These are phyloP conservation scores for Lingula anatina DNA, from an alignment of 2,888 invertebrate genomes.

Conservation along the genomic window DNA sequence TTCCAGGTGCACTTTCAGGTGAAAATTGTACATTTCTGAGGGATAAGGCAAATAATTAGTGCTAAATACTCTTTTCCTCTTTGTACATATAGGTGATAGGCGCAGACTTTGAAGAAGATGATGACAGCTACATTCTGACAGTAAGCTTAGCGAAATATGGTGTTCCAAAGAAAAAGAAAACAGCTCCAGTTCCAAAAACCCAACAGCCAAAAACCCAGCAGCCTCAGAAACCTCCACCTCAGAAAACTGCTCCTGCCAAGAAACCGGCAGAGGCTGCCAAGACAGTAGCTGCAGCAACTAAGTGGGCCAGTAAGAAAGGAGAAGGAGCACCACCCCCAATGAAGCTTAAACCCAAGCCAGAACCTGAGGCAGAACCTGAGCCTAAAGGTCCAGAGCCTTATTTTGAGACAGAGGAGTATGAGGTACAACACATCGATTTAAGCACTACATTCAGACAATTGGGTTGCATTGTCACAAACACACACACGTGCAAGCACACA, in stretches of 20 bases:
- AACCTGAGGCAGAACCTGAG: conserved; percentile 17
- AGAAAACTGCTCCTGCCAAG: neutral
- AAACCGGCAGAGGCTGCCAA: neutral
- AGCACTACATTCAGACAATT: too few relatives aligned
- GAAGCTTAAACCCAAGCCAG: conserved; percentile 8
- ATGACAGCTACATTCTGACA: conserved; percentile 41
- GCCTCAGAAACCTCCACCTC: neutral
- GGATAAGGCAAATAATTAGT: too few relatives aligned
- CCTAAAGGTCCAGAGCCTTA: conserved; percentile 28
- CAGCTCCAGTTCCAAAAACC: conserved; percentile 2
- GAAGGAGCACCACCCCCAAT: conserved; percentile 12
- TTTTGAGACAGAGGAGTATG: conserved; percentile 43
- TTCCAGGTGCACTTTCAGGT: too few relatives aligned
- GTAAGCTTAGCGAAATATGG: conserved; percentile 43
- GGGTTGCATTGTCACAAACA: too few relatives aligned
- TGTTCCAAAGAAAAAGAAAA: conserved; percentile 11
- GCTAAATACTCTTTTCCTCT: too few relatives aligned
- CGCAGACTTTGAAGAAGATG: conserved; percentile 47
- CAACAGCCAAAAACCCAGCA: conserved; percentile 1
- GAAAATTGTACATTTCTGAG: too few relatives aligned
- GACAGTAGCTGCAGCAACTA: too few relatives aligned
- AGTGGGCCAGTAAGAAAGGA: too few relatives aligned
- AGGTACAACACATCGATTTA: conserved; percentile 30
- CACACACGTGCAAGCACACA: too few relatives aligned
- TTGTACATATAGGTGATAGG: too few relatives aligned